phyloP scores from a whole-genome alignment of 35 echinoderm and acorn worm genomes.

The Heliocidaris erythrogramma region DNA sequence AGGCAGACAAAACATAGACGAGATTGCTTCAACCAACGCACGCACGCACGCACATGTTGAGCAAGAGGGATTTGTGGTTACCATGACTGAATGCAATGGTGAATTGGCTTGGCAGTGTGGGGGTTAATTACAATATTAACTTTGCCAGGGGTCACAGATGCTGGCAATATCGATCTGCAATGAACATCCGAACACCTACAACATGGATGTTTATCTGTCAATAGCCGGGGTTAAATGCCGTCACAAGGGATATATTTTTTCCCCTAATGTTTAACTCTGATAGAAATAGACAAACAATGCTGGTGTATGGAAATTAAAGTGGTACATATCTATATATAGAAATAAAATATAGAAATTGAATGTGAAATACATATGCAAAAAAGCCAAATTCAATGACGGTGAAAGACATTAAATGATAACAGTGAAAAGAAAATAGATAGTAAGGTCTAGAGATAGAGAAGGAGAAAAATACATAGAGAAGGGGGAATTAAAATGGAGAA shows the following conservation, averaged over 20 bases:
- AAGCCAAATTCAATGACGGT: too few relatives aligned
- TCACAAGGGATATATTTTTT: background rate
- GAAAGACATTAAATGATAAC: too few relatives aligned
- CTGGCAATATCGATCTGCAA: background rate
- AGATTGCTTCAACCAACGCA: background rate
- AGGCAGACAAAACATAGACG: conserved; percentile 17
- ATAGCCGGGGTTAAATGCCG: background rate
- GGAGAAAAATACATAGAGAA: background rate
- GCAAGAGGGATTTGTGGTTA: background rate
- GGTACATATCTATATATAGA: too few relatives aligned
- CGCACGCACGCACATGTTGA: background rate
- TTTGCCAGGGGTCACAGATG: background rate
- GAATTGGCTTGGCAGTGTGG: background rate
- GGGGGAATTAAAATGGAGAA: too few relatives aligned
- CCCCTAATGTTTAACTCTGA: background rate
- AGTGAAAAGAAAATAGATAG: too few relatives aligned
- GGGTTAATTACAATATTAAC: background rate
- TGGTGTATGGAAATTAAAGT: too few relatives aligned
- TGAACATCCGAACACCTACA: background rate
- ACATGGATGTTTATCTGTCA: background rate
- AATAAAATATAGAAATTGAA: too few relatives aligned
- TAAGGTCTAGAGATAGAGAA: too few relatives aligned
- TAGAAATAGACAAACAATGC: background rate
- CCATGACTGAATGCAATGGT: background rate
- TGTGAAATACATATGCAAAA: too few relatives aligned